phyloP scores from a whole-genome alignment of 2,888 invertebrate species.

The Diarsia dahlii region DNA sequence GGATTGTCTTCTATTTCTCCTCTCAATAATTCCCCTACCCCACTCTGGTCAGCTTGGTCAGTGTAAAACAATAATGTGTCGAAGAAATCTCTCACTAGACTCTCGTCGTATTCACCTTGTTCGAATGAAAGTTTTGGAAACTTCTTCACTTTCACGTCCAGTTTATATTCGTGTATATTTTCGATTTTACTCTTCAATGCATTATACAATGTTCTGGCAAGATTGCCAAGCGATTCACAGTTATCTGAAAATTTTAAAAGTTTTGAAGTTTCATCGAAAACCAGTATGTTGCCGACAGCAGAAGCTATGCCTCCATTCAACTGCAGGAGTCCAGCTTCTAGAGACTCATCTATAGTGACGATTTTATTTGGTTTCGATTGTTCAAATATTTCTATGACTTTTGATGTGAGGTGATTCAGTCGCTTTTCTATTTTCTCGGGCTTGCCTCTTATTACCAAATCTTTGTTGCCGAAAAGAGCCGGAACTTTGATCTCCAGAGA shows the following conservation, averaged over 20 bases:
- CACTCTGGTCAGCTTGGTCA: constrained; percentile 46
- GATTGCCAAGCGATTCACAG: constrained; percentile 6
- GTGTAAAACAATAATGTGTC: constrained; percentile 52
- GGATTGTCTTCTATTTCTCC: constrained; percentile 30
- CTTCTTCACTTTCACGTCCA: constrained; percentile 33
- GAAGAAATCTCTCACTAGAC: constrained; percentile 41
- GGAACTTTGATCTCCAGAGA: constrained; percentile 50
- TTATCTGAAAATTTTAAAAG: constrained; percentile 24
- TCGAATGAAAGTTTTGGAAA: constrained; percentile 54
- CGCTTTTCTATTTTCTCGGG: constrained; percentile 12
- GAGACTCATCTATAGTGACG: constrained; percentile 40
- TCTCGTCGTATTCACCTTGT: constrained; percentile 19
- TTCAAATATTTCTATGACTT: constrained; percentile 25
- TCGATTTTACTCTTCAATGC: not conserved
- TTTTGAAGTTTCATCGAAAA: too few species aligned
- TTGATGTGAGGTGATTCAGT: too few species aligned
- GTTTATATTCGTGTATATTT: constrained; percentile 43
- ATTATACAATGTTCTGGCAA: constrained; percentile 25
- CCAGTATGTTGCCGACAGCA: constrained; percentile 47
- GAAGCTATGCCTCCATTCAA: constrained; percentile 47
- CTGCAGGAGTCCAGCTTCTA: constrained; percentile 27
- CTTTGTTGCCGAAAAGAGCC: constrained; percentile 54
- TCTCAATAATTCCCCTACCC: constrained; percentile 37
- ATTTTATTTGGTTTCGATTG: constrained; percentile 3
- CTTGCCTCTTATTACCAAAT: constrained; percentile 47